These are phyloP conservation scores for Pteronotus mesoamericanus DNA, from an alignment of 2,797 vertebrate species.

Conservation along the genomic window DNA sequence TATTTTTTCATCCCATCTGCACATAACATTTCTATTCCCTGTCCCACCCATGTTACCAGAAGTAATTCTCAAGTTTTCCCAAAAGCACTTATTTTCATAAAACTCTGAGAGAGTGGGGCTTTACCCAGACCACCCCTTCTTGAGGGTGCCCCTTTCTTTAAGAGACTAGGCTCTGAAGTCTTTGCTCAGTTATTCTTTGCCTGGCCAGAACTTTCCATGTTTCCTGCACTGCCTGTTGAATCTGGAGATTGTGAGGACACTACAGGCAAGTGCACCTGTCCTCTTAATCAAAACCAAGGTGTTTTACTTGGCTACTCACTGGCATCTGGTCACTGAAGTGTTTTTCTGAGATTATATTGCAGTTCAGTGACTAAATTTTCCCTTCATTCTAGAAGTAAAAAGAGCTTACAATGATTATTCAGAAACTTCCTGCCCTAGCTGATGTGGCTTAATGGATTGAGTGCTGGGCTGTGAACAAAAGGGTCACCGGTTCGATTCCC, in stretches of 20 bases:
- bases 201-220: background rate
- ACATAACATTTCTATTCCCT: background rate
- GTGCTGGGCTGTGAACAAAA: too few relatives aligned
- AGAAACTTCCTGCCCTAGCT: too few relatives aligned
- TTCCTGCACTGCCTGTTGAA: background rate
- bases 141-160: background rate
- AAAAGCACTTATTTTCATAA: background rate
- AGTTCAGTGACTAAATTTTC: background rate
- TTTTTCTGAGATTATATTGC: background rate
- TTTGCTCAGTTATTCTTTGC: background rate
- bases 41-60: background rate
- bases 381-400: background rate
- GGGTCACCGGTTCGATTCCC: too few relatives aligned
- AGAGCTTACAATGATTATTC: background rate
- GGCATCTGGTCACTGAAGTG: background rate
- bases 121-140: background rate
- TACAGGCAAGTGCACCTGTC: background rate
- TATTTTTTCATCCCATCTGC: background rate
- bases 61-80: background rate
- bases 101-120: background rate
- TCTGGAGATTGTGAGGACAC: background rate
- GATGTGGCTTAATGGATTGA: too few relatives aligned
- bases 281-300: background rate
- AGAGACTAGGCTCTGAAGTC: background rate
- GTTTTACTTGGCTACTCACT: background rate